phyloP scores from a whole-genome alignment of 2,113 vertebrate genomes.

The Prionailurus bengalensis region DNA sequence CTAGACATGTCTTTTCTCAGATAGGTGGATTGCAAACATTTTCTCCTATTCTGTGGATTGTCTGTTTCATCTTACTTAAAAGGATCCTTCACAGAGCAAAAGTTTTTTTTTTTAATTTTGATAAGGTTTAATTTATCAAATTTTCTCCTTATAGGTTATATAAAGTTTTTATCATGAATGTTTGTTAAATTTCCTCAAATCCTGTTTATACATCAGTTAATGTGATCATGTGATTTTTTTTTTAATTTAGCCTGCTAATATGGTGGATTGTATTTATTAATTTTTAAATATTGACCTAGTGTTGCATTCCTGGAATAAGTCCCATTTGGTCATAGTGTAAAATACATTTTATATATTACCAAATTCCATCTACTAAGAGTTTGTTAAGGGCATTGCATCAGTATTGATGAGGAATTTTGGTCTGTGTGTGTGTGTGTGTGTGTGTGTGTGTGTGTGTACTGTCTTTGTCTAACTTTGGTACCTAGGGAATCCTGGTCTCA shows the following conservation, averaged over 20 bases:
- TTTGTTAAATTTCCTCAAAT: not conserved
- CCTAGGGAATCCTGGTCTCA: not conserved
- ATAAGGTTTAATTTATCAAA: not conserved
- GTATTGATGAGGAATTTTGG: not conserved
- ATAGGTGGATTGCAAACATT: not conserved
- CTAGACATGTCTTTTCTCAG: not conserved
- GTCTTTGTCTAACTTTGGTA: not conserved
- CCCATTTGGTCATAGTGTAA: not conserved
- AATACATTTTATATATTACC: not conserved
- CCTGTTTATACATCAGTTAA: not conserved
- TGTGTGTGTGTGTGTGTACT: too few relatives aligned
- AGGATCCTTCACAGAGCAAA: not conserved
- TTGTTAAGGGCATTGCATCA: not conserved
- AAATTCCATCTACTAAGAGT: not conserved
- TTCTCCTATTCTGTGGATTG: not conserved
- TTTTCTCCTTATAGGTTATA: not conserved
- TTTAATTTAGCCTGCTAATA: not conserved
- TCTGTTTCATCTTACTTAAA: not conserved
- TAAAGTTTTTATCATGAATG: not conserved
- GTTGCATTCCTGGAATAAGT: conserved; percentile 8
- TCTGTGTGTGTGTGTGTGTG: too few relatives aligned
- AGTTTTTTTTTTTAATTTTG: not conserved
- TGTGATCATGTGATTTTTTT: not conserved
- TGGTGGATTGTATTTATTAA: not conserved
- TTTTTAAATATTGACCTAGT: not conserved